Evolutionary conservation across 2,888 invertebrate species (phyloP).

Genomic region (Diaphora mendica): DNA sequence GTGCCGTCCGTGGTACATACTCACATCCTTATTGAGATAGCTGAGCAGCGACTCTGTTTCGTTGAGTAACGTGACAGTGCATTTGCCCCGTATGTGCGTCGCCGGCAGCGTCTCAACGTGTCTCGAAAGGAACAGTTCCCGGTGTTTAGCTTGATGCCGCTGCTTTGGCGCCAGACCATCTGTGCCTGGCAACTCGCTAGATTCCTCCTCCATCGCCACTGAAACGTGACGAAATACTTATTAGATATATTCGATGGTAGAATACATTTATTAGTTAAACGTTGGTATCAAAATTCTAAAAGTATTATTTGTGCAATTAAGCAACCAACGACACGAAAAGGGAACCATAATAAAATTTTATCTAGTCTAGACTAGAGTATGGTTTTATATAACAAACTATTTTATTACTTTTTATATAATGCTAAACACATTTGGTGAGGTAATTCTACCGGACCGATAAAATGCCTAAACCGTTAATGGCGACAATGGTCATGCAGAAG

Average conservation of each 20-base stretch:
- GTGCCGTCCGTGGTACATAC: conserved; percentile 81
- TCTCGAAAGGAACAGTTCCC: conserved; percentile 98
- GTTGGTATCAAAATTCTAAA: neutral
- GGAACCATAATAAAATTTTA: neutral
- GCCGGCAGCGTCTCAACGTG: conserved; percentile 99
- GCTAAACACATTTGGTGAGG: neutral
- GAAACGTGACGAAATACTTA: conserved; percentile 53
- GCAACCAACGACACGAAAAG: neutral
- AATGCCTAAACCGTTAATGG: neutral
- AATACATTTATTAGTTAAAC: neutral
- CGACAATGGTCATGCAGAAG: neutral
- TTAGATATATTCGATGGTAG: conserved; percentile 5
- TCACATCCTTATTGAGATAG: conserved; percentile 98
- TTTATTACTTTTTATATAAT: neutral
- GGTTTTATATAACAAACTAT: neutral
- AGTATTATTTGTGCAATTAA: neutral
- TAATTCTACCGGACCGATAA: neutral
- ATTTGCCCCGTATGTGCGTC: conserved; percentile 99
- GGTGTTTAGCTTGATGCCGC: conserved; percentile 98
- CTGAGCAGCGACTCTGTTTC: conserved; percentile 98
- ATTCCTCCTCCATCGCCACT: conserved; percentile 91
- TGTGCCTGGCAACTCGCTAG: conserved; percentile 86
- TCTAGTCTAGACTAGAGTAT: neutral
- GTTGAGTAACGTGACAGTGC: conserved; percentile 99
- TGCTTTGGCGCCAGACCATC: conserved; percentile 93